These are phyloP conservation scores for Chrysina gloriosa DNA, from an alignment of 2,888 invertebrate genomes.

Conservation along the genomic window DNA sequence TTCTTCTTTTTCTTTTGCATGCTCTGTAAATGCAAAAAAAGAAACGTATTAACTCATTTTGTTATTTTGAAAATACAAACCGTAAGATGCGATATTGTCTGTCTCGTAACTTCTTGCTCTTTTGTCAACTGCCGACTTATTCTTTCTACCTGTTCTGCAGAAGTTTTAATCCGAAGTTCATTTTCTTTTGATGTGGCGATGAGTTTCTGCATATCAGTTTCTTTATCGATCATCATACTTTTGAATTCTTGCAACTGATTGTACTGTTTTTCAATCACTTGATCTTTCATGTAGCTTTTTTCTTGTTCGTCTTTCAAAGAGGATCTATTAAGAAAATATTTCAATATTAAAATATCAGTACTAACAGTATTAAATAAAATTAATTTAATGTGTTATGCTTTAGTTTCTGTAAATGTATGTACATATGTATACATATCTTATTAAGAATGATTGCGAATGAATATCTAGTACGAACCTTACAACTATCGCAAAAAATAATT, in stretches of 20 bases:
- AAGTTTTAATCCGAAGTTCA: background rate
- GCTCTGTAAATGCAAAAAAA: conserved; percentile 19
- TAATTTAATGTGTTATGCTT: too few species aligned
- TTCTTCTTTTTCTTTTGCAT: conserved; percentile 35
- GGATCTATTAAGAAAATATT: conserved; percentile 5
- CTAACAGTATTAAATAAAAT: too few species aligned
- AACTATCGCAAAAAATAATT: background rate
- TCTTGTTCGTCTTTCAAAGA: conserved; percentile 32
- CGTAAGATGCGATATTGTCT: conserved; percentile 16
- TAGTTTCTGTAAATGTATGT: too few species aligned
- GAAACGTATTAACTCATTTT: background rate
- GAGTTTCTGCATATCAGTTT: background rate
- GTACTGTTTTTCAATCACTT: conserved; percentile 42
- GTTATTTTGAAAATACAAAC: background rate
- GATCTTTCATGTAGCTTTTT: conserved; percentile 40
- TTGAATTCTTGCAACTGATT: conserved; percentile 39
- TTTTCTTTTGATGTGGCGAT: background rate
- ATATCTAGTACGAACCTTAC: too few species aligned
- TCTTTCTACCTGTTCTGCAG: conserved; percentile 28
- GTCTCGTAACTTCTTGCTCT: conserved; percentile 16
- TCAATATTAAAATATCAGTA: background rate
- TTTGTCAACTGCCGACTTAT: conserved; percentile 34
- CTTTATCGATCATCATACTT: background rate
- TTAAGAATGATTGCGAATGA: too few species aligned
- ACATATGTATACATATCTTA: too few species aligned